Evolutionary conservation across 23 tunicate genomes (phyloP), one percentile per base, ranked within the genome.

Genomic region (Oikopleura vanhoeffeni): DNA sequence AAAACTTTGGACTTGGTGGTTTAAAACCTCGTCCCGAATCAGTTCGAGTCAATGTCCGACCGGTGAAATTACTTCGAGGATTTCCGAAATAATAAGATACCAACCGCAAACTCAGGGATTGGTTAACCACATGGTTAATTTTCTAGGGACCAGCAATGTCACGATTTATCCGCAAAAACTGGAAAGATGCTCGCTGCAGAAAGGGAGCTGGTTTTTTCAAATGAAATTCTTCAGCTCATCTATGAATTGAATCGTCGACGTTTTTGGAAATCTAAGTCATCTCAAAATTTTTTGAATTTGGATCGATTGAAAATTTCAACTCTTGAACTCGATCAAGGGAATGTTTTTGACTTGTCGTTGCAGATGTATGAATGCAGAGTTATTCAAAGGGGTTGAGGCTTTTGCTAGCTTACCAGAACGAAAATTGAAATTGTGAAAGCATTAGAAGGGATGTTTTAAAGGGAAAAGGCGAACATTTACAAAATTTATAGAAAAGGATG

Each of bases 321-420:
- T 95, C 2, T 90, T 91, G 3, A 92, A 91, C 76, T 87, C 91
- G 83, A 95, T 95, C 8, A 86, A 87, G 39, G 96, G 36, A 90
- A 87, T 84, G 99, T 95, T n/a, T 86, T 95, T 4, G 90, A 90
- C 0, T 89, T 95, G 27, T 94, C 99, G 0, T 85, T 95, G 76
- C 99, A 95, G 41, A 95, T 95, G 99, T 95, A 95, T 79, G 99
- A 96, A 1, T 95, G 99, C 41, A 79, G 99, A 41, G 99, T 95
- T 32, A 95, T 95, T 30, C 99, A 95, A 82, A 95, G 90, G 82
- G 99, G 96, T 95, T 83, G 99, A 95, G 75, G 79, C 79, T 2
- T 71, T 71, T 32, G 27, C 79, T 3, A 18, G 35, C 32, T 38
- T 71, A 71, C 79, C 79, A 4, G 79, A 71, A 71, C 79, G 1